These are phyloP conservation scores for Drosophila insularis DNA, from an alignment of 1,140 invertebrate genomes.

Conservation along the genomic window DNA sequence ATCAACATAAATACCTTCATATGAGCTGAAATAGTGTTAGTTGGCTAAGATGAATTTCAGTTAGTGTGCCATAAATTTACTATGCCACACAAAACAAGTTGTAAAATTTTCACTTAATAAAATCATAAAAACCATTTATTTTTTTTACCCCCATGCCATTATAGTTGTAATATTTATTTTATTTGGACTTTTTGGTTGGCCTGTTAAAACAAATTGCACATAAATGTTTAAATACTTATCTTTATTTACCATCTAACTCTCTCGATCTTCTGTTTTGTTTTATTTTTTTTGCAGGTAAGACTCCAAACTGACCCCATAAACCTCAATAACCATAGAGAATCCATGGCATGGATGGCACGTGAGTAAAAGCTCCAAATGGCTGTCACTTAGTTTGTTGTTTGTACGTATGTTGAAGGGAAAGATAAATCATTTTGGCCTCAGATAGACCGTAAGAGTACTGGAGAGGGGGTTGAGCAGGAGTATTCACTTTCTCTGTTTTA, in stretches of 20 bases:
- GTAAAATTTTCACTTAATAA: conserved; percentile 68
- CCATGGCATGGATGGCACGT: conserved; percentile 55
- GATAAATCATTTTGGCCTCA: conserved; percentile 51
- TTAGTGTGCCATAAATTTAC: conserved; percentile 5
- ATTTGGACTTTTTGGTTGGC: conserved; percentile 15
- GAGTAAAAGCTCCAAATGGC: conserved; percentile 63
- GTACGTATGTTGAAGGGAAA: conserved; percentile 18
- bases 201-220: conserved; percentile 50
- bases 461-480: conserved; percentile 5
- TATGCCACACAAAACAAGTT: conserved; percentile 35
- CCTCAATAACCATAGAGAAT: conserved; percentile 59
- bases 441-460: not conserved
- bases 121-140: conserved; percentile 38
- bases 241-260: conserved; percentile 56
- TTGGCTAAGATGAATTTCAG: conserved; percentile 1
- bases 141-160: conserved; percentile 44
- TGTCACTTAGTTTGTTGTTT: conserved; percentile 28
- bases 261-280: not conserved
- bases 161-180: conserved; percentile 46
- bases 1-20: no score
- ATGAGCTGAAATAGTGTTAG: not conserved
- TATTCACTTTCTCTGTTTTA: conserved; percentile 75
- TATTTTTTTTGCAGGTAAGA: conserved; percentile 62
- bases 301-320: conserved; percentile 58
- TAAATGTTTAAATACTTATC: conserved; percentile 64